phyloP scores from a whole-genome alignment of 1,140 invertebrate species.

The Meteorus sp. region DNA sequence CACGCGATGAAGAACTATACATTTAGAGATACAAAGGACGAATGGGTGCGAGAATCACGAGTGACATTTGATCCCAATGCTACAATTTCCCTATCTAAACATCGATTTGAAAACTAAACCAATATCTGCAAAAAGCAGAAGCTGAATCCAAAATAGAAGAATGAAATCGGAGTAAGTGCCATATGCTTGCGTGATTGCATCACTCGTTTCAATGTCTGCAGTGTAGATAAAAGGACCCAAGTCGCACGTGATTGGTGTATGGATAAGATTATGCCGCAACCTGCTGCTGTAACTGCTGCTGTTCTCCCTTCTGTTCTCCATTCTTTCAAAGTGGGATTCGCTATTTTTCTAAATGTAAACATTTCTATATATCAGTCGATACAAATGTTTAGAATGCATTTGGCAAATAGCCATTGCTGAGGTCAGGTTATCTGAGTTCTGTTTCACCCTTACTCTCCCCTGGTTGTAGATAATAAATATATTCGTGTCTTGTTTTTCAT shows the following conservation, averaged over 20 bases:
- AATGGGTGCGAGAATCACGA: too few species aligned
- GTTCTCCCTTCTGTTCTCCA: background rate
- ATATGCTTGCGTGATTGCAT: slow-evolving; percentile 25
- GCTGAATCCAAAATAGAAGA: too few species aligned
- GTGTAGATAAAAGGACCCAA: slow-evolving; percentile 7
- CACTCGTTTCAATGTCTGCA: background rate
- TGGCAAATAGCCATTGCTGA: slow-evolving; percentile 35
- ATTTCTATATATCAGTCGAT: slow-evolving; percentile 15
- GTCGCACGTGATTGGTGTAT: slow-evolving; percentile 20
- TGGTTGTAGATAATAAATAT: background rate
- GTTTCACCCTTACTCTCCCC: slow-evolving; percentile 23
- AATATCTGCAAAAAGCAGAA: too few species aligned
- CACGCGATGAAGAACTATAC: too few species aligned
- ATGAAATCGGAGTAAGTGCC: slow-evolving; percentile 8
- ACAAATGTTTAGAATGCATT: slow-evolving; percentile 31
- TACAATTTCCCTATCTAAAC: too few species aligned
- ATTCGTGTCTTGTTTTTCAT: too few species aligned
- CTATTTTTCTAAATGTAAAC: background rate
- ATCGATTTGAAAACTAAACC: too few species aligned
- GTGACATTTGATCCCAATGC: too few species aligned
- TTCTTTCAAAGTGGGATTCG: background rate
- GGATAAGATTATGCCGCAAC: slow-evolving; percentile 27
- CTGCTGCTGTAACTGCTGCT: slow-evolving; percentile 30
- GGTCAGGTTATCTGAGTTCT: slow-evolving; percentile 16
- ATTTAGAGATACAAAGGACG: too few species aligned